Conservation (phyloP, 1,140 invertebrate genomes). For the Drosophila santomea region DNA sequence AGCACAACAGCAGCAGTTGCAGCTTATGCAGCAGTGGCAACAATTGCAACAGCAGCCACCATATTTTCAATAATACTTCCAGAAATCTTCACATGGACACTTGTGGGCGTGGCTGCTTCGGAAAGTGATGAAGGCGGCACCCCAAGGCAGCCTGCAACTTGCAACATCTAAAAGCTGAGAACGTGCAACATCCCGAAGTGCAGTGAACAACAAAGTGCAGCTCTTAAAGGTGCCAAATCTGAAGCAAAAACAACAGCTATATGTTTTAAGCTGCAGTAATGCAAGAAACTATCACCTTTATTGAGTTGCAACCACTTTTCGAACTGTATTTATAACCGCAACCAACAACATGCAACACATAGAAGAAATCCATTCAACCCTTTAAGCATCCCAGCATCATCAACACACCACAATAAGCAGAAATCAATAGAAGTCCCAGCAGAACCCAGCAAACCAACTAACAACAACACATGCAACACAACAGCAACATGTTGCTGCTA, state of each 20-base stretch:
- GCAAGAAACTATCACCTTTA: background rate
- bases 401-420: background rate
- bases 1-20: conserved; percentile 58
- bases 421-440: conserved; percentile 3
- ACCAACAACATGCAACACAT: conserved; percentile 2
- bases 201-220: conserved; percentile 2
- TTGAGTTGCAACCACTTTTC: no score
- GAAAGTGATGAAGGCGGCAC: conserved; percentile 42
- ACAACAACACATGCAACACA: conserved; percentile 29
- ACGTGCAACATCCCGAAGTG: conserved; percentile 17
- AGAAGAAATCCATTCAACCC: background rate
- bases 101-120: conserved; percentile 74
- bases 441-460: conserved; percentile 8
- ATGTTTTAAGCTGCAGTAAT: background rate
- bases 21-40: conserved; percentile 28
- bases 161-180: conserved; percentile 18
- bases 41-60: conserved; percentile 45
- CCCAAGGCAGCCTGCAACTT: conserved; percentile 5
- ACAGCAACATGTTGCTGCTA: conserved; percentile 24
- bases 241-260: background rate
- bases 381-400: conserved; percentile 2
- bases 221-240: background rate
- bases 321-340: no score
- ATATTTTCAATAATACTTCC: conserved; percentile 62
- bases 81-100: conserved; percentile 79